phyloP scores from a whole-genome alignment of 2,113 vertebrate species.

The Lamprologus callipterus region DNA sequence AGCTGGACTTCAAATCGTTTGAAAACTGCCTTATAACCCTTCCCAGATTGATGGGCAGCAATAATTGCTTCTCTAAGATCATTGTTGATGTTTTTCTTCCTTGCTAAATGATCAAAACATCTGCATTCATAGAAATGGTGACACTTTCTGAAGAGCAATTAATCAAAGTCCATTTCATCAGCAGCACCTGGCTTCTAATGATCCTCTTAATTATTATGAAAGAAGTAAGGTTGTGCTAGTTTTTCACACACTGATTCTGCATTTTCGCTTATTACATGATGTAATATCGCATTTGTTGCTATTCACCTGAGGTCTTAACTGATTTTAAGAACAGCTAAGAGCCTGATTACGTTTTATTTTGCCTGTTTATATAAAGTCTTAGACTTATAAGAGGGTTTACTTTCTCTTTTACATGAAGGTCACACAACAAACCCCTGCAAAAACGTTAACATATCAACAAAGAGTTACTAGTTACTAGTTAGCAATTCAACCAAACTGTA shows the following conservation, averaged over 20 bases:
- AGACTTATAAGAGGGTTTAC: background rate
- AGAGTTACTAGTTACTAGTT: background rate
- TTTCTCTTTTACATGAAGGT: background rate
- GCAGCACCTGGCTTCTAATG: background rate
- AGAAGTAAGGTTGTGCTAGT: background rate
- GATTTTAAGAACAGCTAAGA: background rate
- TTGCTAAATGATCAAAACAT: background rate
- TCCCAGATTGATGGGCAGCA: background rate
- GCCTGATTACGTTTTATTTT: background rate
- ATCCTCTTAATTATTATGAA: background rate
- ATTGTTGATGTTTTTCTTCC: background rate
- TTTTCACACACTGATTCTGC: background rate
- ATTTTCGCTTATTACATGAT: background rate
- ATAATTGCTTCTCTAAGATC: background rate
- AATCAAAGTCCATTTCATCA: background rate
- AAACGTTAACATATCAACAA: background rate
- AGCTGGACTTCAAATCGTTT: background rate
- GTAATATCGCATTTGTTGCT: background rate
- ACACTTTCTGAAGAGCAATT: background rate
- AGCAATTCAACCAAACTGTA: background rate
- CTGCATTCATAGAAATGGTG: background rate
- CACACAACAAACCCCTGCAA: background rate
- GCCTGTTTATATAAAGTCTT: background rate
- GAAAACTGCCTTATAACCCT: background rate
- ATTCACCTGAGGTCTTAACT: background rate